phyloP scores from a whole-genome alignment of 2,113 vertebrate species.

The Ivindomyrus marchei region DNA sequence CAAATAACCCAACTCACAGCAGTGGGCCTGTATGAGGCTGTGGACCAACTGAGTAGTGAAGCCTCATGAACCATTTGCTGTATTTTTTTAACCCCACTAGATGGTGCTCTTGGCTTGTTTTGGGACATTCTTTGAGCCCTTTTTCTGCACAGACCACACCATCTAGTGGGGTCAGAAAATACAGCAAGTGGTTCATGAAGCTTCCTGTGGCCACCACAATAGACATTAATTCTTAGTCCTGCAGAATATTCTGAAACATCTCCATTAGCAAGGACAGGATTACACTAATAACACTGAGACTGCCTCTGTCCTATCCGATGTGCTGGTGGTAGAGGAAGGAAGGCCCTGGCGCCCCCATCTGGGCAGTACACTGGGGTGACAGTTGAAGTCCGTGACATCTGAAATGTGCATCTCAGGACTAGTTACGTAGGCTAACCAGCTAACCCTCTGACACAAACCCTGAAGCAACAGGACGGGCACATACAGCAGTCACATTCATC shows the following conservation, averaged over 20 bases:
- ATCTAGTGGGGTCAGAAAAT: no score
- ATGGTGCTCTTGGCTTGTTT: neutral
- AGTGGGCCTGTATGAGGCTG: neutral
- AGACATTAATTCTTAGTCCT: neutral
- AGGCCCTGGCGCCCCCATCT: neutral
- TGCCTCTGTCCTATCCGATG: neutral
- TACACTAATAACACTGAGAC: neutral
- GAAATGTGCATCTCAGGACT: neutral
- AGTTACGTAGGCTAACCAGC: neutral
- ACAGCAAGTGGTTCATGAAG: no score
- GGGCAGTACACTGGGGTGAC: neutral
- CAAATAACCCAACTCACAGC: neutral
- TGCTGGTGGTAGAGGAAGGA: neutral
- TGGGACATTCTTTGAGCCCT: no score
- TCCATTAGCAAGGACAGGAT: neutral
- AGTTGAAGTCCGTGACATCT: neutral
- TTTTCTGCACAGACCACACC: no score
- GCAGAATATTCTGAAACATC: neutral
- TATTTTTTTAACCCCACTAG: neutral
- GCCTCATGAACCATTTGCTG: neutral
- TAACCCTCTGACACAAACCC: neutral
- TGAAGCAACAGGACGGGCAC: neutral
- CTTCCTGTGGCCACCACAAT: no score
- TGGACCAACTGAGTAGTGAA: neutral
- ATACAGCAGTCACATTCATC: neutral